These are phyloP conservation scores for Lordiphosa collinella DNA, from an alignment of 1,140 invertebrate species.

Conservation along the genomic window DNA sequence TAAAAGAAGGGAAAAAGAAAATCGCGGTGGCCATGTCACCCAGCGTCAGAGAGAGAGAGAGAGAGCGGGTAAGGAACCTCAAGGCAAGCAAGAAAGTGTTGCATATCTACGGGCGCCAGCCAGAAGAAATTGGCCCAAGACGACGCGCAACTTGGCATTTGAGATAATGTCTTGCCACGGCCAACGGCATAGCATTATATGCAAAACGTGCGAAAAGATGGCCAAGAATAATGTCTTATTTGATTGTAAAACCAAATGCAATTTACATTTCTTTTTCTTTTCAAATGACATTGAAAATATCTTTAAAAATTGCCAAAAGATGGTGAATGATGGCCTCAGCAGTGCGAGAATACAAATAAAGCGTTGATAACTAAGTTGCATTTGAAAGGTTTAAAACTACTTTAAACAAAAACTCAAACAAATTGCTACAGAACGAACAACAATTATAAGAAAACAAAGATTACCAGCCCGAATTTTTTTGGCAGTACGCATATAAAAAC, in stretches of 20 bases:
- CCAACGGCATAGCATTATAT: slow-evolving; percentile 9
- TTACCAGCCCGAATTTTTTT: no score
- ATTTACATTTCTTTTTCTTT: slow-evolving; percentile 49
- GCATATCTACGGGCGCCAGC: slow-evolving; percentile 52
- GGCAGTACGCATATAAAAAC: no score
- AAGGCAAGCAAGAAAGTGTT: slow-evolving; percentile 45
- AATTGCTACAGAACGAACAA: no score
- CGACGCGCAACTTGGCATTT: slow-evolving; percentile 38
- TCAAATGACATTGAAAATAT: slow-evolving; percentile 22
- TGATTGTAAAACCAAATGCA: slow-evolving; percentile 65
- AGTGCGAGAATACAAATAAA: no score
- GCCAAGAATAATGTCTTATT: slow-evolving; percentile 59
- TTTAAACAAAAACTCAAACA: no score
- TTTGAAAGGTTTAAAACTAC: no score
- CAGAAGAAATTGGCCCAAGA: slow-evolving; percentile 58
- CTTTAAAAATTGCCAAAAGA: slow-evolving; percentile 21
- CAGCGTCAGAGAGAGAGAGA: slow-evolving; percentile 5
- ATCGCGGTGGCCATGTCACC: slow-evolving; percentile 48
- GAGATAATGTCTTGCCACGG: slow-evolving; percentile 63
- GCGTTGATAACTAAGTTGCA: no score
- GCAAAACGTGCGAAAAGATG: slow-evolving; percentile 16
- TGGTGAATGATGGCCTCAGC: slow-evolving; percentile 6
- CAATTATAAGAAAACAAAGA: no score
- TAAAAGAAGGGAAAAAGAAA: slow-evolving; percentile 11
- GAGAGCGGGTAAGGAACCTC: not conserved